phyloP scores from a whole-genome alignment of 2,797 vertebrate species.

The Myotis vivesi region DNA sequence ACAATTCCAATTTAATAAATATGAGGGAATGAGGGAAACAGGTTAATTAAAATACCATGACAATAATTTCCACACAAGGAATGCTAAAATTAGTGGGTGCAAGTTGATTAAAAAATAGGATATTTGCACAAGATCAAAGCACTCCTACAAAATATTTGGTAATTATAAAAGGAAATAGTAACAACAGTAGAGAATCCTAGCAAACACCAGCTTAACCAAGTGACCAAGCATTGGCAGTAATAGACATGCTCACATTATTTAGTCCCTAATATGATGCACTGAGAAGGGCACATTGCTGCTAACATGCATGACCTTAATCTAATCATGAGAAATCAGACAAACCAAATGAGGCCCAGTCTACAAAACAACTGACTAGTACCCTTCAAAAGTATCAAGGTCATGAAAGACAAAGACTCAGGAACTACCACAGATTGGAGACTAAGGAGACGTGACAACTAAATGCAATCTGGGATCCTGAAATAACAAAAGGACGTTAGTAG shows the following conservation, averaged over 20 bases:
- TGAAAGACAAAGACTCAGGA: neutral
- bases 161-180: conserved; percentile 23
- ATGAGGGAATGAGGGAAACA: neutral
- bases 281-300: neutral
- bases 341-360: neutral
- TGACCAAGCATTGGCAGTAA: neutral
- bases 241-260: neutral
- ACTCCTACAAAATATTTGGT: neutral
- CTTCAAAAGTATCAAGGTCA: neutral
- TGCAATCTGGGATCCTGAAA: neutral
- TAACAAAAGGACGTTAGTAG: neutral
- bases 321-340: neutral
- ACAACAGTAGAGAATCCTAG: neutral
- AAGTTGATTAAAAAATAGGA: neutral
- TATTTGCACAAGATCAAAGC: neutral
- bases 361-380: neutral
- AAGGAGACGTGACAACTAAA: neutral
- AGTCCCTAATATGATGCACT: neutral
- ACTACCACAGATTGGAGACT: neutral
- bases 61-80: neutral
- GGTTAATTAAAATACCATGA: neutral
- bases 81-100: neutral
- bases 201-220: neutral
- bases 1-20: neutral
- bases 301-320: neutral